Evolutionary conservation across 2,797 vertebrate genomes (phyloP).

Genomic region (Platalea minor): DNA sequence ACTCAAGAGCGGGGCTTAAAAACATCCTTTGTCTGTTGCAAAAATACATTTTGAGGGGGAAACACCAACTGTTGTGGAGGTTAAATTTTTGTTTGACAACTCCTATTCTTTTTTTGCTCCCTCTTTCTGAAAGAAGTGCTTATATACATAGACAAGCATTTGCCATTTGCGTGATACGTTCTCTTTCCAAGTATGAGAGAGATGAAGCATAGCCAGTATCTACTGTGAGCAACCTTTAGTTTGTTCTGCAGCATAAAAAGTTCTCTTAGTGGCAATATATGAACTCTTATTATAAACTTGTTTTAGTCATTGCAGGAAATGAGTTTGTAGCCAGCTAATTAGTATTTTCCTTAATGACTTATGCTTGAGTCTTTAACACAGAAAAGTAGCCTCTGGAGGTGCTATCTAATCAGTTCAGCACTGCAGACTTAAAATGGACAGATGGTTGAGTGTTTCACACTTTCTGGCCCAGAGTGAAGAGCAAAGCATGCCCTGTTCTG

Average conservation of each 20-base stretch:
- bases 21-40: slow-evolving; percentile 30
- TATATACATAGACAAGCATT: neutral
- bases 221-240: neutral
- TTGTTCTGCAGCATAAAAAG: neutral
- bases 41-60: slow-evolving; percentile 33
- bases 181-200: neutral
- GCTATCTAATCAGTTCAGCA: neutral
- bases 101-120: neutral
- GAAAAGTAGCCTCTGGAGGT: neutral
- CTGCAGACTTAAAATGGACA: neutral
- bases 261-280: neutral
- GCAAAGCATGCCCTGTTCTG: neutral
- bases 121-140: neutral
- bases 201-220: neutral
- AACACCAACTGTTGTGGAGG: neutral
- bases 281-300: neutral
- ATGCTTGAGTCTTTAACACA: neutral
- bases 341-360: slow-evolving; percentile 25
- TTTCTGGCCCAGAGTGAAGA: neutral
- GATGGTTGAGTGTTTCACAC: neutral
- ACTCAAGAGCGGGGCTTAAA: neutral
- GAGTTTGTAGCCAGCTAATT: slow-evolving; percentile 17
- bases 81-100: neutral
- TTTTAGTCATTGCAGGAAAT: slow-evolving; percentile 22
- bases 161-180: neutral